Conservation (phyloP, 1,140 invertebrate genomes). For the Brachionus rubens region DNA sequence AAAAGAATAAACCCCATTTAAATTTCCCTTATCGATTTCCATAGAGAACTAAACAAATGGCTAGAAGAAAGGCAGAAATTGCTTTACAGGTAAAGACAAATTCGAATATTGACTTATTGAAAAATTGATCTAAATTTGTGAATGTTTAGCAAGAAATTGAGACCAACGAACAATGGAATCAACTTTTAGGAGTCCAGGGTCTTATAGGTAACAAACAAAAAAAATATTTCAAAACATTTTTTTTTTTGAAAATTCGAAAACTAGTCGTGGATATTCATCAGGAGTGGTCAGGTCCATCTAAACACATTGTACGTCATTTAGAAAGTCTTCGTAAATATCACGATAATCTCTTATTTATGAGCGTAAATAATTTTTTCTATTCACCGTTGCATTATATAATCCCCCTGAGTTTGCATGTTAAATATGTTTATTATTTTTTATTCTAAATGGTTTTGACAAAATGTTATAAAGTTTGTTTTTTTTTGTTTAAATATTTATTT, state of each 20-base stretch:
- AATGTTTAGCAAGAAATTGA: constrained; percentile 53
- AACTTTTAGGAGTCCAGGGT: constrained; percentile 73
- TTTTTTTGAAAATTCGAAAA: not conserved
- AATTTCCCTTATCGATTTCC: not conserved
- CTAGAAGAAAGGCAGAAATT: constrained; percentile 57
- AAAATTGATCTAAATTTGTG: not conserved
- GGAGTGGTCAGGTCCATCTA: constrained; percentile 34
- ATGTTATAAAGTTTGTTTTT: no score
- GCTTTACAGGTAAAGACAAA: constrained; percentile 51
- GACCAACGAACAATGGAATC: constrained; percentile 81
- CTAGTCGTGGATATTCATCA: constrained; percentile 37
- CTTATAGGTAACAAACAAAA: constrained; percentile 69
- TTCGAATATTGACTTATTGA: not conserved
- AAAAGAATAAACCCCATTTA: not conserved
- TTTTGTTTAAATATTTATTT: constrained; percentile 47
- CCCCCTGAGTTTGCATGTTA: no score
- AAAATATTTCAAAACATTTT: no score
- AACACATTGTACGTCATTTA: not conserved
- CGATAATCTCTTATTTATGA: not conserved
- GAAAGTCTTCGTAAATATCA: constrained; percentile 1
- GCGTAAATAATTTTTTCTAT: constrained; percentile 1
- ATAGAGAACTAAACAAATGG: constrained; percentile 50
- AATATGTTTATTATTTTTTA: no score
- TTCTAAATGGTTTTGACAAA: no score
- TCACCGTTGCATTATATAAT: constrained; percentile 4